Base-by-base conservation (phyloP, 2,797 vertebrate genomes). In the Alectoris magna region DNA sequence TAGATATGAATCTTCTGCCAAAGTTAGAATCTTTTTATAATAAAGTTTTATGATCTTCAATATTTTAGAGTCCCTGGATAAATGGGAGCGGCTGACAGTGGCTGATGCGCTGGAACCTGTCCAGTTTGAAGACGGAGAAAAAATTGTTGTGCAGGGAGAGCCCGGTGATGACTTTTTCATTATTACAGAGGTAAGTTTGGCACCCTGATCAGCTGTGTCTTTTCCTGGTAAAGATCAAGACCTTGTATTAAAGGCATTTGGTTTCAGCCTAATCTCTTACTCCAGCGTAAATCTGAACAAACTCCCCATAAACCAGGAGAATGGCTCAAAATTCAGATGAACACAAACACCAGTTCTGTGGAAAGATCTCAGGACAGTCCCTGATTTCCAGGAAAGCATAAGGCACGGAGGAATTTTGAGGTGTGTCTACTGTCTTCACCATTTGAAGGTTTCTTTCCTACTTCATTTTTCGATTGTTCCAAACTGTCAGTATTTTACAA, bases 51-150 rank as follows among this genome's bases (percentile, higher is more conserved):
- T 91, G 62, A 69, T 86, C 73, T 56, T 91, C 84, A 59, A 73
- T 87, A 29, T 88, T 77, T 62, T 84, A 98, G 98, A 98, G 91
- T 98, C 98, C 21, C 91, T 98, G 95, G 98, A 98, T 92, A 98
- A 98, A 94, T 98, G 98, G 98, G 98, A 98, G 80, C 84, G 98
- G 27, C 96, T 98, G 96, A 98, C 98, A 0, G 98, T 98, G 90
- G 98, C 98, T 2, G 98, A 98, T 27, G 98, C 98, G 1, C 95
- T 98, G 84, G 98, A 98, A 81, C 98, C 98, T 1, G 98, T 97
- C 78, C 98, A 98, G 88, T 98, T 98, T 97, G 98, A 98, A 93
- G 98, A 98, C 2, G 98, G 98, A 86, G 98, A 98, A 95, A 98
- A 98, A 87, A 98, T 98, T 3, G 98, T 98, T 58, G 98, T 98